A percentile compares a stretch with the other conserved stretches of the same genome.
phyloP scores from a whole-genome alignment of 2,113 vertebrate species.

The Epinephelus fuscoguttatus region DNA sequence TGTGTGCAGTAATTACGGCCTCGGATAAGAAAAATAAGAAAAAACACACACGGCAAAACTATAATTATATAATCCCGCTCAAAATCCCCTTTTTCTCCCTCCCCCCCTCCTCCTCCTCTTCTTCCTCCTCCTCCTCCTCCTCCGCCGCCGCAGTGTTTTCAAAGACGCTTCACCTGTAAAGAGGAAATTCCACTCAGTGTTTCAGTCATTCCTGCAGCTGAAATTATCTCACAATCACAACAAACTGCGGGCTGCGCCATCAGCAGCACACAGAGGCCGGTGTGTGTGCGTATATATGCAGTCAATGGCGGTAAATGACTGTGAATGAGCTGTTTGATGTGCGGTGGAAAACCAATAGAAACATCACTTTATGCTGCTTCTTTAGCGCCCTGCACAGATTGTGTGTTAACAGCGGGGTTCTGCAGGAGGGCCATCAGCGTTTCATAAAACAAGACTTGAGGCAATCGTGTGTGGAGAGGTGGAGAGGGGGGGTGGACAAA shows the following conservation, averaged over 20 bases:
- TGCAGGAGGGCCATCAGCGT: not conserved
- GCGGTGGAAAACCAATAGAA: constrained; percentile 16
- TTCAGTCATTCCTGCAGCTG: constrained; percentile 30
- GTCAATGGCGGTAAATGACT: constrained; percentile 16
- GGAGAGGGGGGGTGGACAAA: constrained; percentile 16
- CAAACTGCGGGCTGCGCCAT: constrained; percentile 63
- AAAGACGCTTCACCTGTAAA: constrained; percentile 69
- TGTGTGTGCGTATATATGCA: not conserved
- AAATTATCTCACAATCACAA: constrained; percentile 78
- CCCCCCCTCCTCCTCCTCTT: not conserved
- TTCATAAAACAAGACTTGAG: constrained; percentile 9
- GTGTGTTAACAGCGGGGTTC: not conserved
- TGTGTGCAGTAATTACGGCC: constrained; percentile 82
- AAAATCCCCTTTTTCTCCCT: constrained; percentile 37
- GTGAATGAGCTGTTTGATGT: constrained; percentile 32
- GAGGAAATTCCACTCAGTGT: constrained; percentile 59
- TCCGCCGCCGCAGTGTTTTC: constrained; percentile 33
- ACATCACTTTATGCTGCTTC: constrained; percentile 1
- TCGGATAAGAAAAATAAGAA: constrained; percentile 69
- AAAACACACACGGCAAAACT: constrained; percentile 81
- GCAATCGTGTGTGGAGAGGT: not conserved
- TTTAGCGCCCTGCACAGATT: not conserved
- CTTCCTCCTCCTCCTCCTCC: not conserved
- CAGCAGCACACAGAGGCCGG: constrained; percentile 4
- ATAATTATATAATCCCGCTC: constrained; percentile 83